Base-by-base conservation (phyloP, 2,888 invertebrate genomes). In the Drosophila vallismaia region DNA sequence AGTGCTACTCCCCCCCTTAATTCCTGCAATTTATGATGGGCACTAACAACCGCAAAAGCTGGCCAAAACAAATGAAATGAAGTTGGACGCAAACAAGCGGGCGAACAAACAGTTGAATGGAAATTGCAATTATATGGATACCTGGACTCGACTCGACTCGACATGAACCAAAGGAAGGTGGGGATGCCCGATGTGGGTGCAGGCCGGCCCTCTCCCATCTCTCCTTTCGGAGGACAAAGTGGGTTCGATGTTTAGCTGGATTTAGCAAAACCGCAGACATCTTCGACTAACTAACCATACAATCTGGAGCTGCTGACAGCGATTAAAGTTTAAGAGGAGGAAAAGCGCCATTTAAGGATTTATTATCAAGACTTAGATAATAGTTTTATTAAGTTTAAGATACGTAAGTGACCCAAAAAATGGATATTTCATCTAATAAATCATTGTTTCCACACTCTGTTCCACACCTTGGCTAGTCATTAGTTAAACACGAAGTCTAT, bases 81-180 rank as follows among this genome's bases (percentile, higher is more conserved):
- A 72, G 71, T 70, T 55, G 77, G 67, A 63, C 68, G 59, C 80
- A 74, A 76, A 46, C 54, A 51, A 55, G 55, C 70, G 58, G 54
- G 66, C 67, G 28, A 68, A 81, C 77, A 79, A 81, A 82, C 79
- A 80, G 84, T 84, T 84, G 85, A 85, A 82, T 84, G 75, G 79
- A 71, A 77, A 82, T 79, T 79, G 82, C 85, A 82, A 82, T 85
- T 82, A 85, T 74, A 71, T 63, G 60, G 55, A 59, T 52, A 42
- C 40, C 12, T 58, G 53, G 60, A 62, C 60, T 51, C 59, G 14
- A 42, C 51, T 48, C 40, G 53, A 31, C 28, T 38, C 38, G 49
- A 58, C 49, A 49, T 44, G 53, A 8, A 46, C 19, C 44, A 0
- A 24, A 44, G 44, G 44, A 44, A 10, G 5, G 36, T 33, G 46